A percentile compares a stretch with the other conserved stretches of the same genome.
Evolutionary conservation across 2,113 vertebrate genomes (phyloP).

Genomic region (Alligator mississippiensis): DNA sequence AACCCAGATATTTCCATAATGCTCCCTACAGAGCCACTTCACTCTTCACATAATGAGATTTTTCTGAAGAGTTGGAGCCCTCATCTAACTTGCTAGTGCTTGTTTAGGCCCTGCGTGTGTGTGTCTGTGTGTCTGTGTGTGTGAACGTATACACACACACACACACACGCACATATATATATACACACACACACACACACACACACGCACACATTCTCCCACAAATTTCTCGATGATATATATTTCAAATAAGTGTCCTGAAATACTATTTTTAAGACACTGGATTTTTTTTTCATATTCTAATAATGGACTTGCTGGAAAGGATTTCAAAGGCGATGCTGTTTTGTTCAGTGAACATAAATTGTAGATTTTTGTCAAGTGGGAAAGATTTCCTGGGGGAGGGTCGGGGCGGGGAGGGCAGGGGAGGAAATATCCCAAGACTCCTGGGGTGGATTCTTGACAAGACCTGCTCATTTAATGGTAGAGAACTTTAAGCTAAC

Average conservation of each 20-base stretch:
- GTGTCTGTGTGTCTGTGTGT: slow-evolving; percentile 55
- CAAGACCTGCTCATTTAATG: slow-evolving; percentile 62
- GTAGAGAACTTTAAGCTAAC: slow-evolving; percentile 68
- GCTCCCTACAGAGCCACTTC: slow-evolving; percentile 91
- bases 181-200: neutral
- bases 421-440: slow-evolving; percentile 44
- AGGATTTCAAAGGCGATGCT: slow-evolving; percentile 64
- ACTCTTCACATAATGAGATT: slow-evolving; percentile 92
- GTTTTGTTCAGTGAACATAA: slow-evolving; percentile 72
- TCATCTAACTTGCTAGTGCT: slow-evolving; percentile 91
- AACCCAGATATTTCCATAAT: slow-evolving; percentile 95
- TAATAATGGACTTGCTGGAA: slow-evolving; percentile 72
- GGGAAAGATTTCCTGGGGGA: slow-evolving; percentile 52
- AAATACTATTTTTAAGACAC: slow-evolving; percentile 80
- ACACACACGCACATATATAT: neutral
- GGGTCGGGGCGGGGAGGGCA: slow-evolving; percentile 39
- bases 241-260: slow-evolving; percentile 75
- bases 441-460: slow-evolving; percentile 55
- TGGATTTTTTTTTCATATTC: slow-evolving; percentile 75
- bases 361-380: slow-evolving; percentile 59
- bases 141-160: slow-evolving; percentile 44
- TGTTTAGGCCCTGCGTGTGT: slow-evolving; percentile 80
- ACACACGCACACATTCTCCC: neutral
- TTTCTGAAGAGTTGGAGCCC: slow-evolving; percentile 90
- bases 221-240: slow-evolving; percentile 39